phyloP scores from a whole-genome alignment of 2,113 vertebrate genomes.

The Calonectris borealis region DNA sequence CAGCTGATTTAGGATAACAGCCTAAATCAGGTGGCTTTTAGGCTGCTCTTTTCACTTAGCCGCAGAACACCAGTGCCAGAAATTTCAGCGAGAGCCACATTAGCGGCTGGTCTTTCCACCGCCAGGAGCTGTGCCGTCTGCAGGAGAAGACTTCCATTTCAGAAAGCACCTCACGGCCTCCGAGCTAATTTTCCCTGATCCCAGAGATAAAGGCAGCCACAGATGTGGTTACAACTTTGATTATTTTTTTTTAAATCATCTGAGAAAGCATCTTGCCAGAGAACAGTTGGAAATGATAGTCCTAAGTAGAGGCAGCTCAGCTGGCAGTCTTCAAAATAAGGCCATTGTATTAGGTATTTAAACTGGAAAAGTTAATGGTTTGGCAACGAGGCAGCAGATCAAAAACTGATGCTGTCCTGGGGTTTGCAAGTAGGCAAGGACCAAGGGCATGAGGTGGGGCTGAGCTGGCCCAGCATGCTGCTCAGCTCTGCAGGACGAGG shows the following conservation, averaged over 20 bases:
- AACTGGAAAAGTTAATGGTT: neutral
- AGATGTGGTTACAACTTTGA: constrained; percentile 38
- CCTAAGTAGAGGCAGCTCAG: constrained; percentile 14
- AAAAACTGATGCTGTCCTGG: neutral
- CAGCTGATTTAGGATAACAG: neutral
- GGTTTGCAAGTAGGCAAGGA: neutral
- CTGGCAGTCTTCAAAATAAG: constrained; percentile 24
- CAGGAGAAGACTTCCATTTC: constrained; percentile 27
- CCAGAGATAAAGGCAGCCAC: neutral
- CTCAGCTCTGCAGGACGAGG: neutral
- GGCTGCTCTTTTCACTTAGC: constrained; percentile 11
- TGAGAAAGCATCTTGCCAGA: constrained; percentile 24
- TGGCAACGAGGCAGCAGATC: neutral
- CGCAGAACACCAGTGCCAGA: neutral
- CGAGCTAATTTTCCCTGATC: neutral
- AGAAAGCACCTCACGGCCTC: constrained; percentile 6
- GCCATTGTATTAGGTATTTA: neutral
- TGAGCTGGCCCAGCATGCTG: neutral
- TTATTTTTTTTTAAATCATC: constrained; percentile 11
- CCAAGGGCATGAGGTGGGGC: neutral
- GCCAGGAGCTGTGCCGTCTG: neutral
- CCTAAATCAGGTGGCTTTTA: neutral
- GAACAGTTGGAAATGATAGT: constrained; percentile 31
- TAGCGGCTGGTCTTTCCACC: constrained; percentile 1
- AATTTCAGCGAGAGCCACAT: constrained; percentile 22